Percentiles rank a stretch among this genome's conserved stretches.
Conservation (phyloP, 2,888 invertebrate genomes). For the Trissoscelio sp. region DNA sequence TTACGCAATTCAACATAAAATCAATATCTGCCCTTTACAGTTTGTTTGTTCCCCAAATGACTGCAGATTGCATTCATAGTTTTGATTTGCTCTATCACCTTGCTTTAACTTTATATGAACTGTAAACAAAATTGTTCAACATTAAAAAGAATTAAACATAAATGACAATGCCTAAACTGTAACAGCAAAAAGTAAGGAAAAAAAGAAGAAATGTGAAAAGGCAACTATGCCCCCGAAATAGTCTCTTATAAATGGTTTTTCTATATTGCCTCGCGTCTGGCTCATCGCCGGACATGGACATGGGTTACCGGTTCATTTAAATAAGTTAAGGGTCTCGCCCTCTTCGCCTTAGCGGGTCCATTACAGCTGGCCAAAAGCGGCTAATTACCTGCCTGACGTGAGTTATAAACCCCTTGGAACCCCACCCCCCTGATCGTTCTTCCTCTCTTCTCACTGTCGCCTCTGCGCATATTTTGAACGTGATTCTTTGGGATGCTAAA, state of each 20-base stretch:
- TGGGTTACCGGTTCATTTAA: constrained; percentile 84
- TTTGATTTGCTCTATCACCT: constrained; percentile 13
- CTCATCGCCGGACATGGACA: constrained; percentile 80
- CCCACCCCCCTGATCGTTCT: constrained; percentile 46
- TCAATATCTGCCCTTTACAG: constrained; percentile 81
- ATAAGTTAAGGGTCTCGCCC: constrained; percentile 83
- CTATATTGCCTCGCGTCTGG: constrained; percentile 82
- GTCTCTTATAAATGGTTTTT: constrained; percentile 83
- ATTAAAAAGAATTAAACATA: too few species aligned
- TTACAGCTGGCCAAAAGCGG: constrained; percentile 83
- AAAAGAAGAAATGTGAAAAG: constrained; percentile 52
- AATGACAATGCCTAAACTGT: not conserved
- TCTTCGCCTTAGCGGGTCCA: constrained; percentile 81
- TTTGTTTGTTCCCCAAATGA: constrained; percentile 44
- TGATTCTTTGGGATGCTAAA: constrained; percentile 45
- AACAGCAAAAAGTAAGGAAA: constrained; percentile 63
- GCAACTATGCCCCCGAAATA: constrained; percentile 78
- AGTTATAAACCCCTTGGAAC: constrained; percentile 81
- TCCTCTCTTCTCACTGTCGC: constrained; percentile 67
- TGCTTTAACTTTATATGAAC: too few species aligned
- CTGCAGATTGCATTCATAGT: constrained; percentile 76
- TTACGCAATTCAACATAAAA: constrained; percentile 82
- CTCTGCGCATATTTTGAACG: constrained; percentile 57
- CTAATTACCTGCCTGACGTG: constrained; percentile 84
- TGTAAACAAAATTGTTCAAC: too few species aligned